Evolutionary conservation across 2,888 invertebrate species (phyloP), one percentile per base, ranked within the genome.

Genomic region (Zygothrica quintamaculata): DNA sequence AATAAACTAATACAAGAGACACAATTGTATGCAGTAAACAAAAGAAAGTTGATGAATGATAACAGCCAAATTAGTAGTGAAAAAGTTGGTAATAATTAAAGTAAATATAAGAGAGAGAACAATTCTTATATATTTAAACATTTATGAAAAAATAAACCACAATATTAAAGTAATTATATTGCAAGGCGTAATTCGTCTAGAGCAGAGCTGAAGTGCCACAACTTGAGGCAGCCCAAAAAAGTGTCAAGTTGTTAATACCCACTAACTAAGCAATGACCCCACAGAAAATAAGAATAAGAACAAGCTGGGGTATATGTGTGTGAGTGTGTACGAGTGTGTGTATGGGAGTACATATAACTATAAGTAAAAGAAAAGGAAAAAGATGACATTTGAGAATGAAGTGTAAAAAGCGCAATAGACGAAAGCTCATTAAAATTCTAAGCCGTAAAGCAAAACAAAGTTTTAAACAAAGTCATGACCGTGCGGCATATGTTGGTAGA

Each of bases 391-490:
- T 67, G 61, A 87, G 84, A 85, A 74, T 52, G 76, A 65, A 74
- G 66, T 67, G 58, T 57, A 66, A 69, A 56, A 68, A 62, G 61
- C 58, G 62, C 62, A 66, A 68, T 39, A 70, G 72, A 75, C 73
- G 71, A 87, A 87, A 84, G 88, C 82, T 84, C 87, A 84, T 84
- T 84, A 87, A 84, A 84, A 84, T 84, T 84, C 82, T 87, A 73
- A 87, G 88, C 87, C 59, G 69, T 76, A 87, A 81, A 85, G 79
- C 71, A 82, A 85, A 87, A 85, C 68, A 76, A 78, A 84, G 84
- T 81, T 81, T 81, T 64, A 71, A 87, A 68, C 71, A 87, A 84
- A 84, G 84, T 77, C 81, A 62, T 60, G 52, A 52, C 39, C 37
- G 29, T 9, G 29, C 4, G 29, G 29, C 9, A 29, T 2, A 29